phyloP scores from a whole-genome alignment of 1,140 invertebrate genomes.

The Caerostris darwini region DNA sequence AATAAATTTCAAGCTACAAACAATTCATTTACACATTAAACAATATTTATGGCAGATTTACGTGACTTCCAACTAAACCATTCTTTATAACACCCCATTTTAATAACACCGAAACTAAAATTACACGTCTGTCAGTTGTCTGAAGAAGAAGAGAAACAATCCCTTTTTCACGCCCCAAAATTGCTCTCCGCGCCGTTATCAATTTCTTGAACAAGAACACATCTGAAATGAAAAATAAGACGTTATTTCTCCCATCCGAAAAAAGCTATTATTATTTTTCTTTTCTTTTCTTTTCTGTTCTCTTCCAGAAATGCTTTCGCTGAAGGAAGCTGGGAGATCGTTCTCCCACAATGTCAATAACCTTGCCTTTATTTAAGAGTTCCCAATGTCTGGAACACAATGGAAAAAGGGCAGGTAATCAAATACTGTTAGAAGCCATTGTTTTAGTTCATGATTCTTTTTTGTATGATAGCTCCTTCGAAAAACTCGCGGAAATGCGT shows the following conservation, averaged over 20 bases:
- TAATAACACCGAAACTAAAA: neutral
- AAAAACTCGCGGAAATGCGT: too few relatives aligned
- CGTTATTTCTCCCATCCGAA: neutral
- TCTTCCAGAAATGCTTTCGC: neutral
- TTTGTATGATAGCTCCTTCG: too few relatives aligned
- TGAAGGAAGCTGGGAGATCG: neutral
- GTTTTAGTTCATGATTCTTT: neutral
- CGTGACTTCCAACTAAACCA: too few relatives aligned
- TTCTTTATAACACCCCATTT: neutral
- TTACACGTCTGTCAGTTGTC: neutral
- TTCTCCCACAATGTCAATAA: constrained; percentile 28
- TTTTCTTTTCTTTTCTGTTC: constrained; percentile 3
- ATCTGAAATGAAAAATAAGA: neutral
- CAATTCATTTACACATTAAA: too few relatives aligned
- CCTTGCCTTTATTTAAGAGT: constrained; percentile 24
- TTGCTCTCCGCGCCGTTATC: neutral
- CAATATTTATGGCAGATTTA: too few relatives aligned
- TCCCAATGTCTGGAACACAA: constrained; percentile 5
- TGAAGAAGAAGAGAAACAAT: neutral
- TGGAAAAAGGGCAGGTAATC: neutral
- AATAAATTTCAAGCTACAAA: too few relatives aligned
- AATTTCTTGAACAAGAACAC: neutral
- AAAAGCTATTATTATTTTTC: neutral
- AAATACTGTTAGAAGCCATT: neutral
- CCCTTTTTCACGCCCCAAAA: neutral